These are phyloP conservation scores for Papilio aristodemus DNA, from an alignment of 1,140 invertebrate genomes.

Conservation along the genomic window DNA sequence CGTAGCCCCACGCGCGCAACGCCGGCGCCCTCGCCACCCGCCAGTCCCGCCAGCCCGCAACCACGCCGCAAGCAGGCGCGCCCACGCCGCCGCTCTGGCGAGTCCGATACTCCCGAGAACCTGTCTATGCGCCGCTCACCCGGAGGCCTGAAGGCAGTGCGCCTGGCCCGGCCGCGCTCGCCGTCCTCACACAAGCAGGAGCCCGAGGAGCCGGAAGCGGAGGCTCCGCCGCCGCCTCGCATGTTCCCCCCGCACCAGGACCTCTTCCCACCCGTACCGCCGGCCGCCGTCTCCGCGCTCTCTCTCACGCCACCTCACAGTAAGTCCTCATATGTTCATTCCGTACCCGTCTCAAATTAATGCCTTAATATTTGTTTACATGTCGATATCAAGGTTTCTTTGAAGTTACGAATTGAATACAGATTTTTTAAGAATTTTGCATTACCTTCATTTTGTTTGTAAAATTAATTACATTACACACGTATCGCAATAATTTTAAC, in stretches of 20 bases:
- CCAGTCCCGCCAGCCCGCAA: conserved; percentile 85
- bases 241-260: conserved; percentile 82
- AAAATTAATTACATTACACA: conserved; percentile 11
- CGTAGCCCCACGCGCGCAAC: conserved; percentile 81
- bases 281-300: conserved; percentile 86
- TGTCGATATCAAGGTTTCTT: background rate
- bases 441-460: conserved; percentile 24
- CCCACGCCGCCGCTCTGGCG: conserved; percentile 89
- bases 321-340: conserved; percentile 77
- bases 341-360: background rate
- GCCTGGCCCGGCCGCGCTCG: conserved; percentile 67
- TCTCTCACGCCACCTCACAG: conserved; percentile 89
- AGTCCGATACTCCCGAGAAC: conserved; percentile 79
- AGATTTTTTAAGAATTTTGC: conserved; percentile 1
- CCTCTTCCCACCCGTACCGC: conserved; percentile 84
- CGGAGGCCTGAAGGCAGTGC: conserved; percentile 80
- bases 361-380: background rate
- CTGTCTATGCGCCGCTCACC: conserved; percentile 81
- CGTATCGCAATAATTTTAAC: conserved; percentile 1
- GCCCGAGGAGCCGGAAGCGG: conserved; percentile 63
- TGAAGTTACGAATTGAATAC: background rate
- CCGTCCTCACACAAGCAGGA: conserved; percentile 60
- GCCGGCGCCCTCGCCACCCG: conserved; percentile 69
- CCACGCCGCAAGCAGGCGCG: conserved; percentile 90
- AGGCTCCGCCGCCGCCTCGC: conserved; percentile 70